phyloP scores from a whole-genome alignment of 2,113 vertebrate genomes.

The Micromys minutus region DNA sequence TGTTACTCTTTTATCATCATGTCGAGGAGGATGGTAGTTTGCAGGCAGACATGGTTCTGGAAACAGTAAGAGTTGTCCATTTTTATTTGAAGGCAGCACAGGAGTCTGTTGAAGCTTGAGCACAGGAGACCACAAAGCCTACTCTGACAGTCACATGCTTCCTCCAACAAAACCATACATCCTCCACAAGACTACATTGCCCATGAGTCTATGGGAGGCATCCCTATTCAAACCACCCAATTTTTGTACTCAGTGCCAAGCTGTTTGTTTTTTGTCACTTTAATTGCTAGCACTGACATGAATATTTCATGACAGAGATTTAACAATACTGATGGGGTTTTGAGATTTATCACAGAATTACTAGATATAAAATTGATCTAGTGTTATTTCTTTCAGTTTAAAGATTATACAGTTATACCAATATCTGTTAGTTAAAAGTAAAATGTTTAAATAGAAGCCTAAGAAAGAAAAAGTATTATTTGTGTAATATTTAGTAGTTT shows the following conservation, averaged over 20 bases:
- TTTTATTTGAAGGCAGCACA: background rate
- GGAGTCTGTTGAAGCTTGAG: background rate
- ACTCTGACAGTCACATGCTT: background rate
- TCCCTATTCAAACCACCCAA: background rate
- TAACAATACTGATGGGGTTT: background rate
- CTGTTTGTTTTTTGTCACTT: background rate
- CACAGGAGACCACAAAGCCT: background rate
- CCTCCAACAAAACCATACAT: background rate
- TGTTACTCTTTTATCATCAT: background rate
- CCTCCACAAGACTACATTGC: background rate
- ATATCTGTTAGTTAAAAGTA: background rate
- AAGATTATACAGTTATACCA: background rate
- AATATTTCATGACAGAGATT: background rate
- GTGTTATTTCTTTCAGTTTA: slow-evolving; percentile 6
- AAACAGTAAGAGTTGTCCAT: background rate
- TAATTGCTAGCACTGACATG: background rate
- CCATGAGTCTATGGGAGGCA: background rate
- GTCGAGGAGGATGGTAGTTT: background rate
- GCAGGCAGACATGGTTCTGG: background rate
- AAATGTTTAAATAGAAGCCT: background rate
- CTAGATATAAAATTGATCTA: background rate
- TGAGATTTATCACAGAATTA: background rate
- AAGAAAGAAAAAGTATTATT: background rate
- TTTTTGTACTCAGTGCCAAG: background rate
- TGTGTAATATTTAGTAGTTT: background rate